A percentile compares a stretch with the other conserved stretches of the same genome.
Evolutionary conservation across 1,140 invertebrate genomes (phyloP).

Genomic region (Drosophila ogumai): DNA sequence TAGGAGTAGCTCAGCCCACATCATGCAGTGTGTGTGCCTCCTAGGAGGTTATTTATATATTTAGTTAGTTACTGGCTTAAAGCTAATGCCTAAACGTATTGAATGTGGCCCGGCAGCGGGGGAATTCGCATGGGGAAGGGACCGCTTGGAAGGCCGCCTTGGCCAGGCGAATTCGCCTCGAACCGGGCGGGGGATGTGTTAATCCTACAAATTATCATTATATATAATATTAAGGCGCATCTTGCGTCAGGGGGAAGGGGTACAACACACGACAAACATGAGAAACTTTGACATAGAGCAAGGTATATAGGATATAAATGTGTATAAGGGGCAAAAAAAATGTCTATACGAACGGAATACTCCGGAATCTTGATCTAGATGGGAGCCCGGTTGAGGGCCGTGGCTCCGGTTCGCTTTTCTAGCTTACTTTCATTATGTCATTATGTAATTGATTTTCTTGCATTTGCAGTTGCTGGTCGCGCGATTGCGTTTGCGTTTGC

Average conservation of each 20-base stretch:
- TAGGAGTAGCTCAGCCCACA: neutral
- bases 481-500: conserved; percentile 17
- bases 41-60: neutral
- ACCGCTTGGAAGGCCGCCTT: neutral
- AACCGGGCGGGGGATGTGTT: neutral
- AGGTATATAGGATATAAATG: neutral
- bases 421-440: conserved; percentile 19
- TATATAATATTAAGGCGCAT: conserved; percentile 1
- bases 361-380: neutral
- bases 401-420: conserved; percentile 6
- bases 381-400: neutral
- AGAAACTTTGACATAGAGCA: conserved; percentile 1
- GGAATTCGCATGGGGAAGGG: conserved; percentile 29
- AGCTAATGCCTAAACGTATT: conserved; percentile 18
- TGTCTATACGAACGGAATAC: neutral
- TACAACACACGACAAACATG: conserved; percentile 5
- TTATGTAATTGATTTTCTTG: conserved; percentile 19
- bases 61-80: conserved; percentile 9
- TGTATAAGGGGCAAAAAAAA: neutral
- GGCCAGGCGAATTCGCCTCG: conserved; percentile 22
- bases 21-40: neutral
- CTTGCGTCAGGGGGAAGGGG: neutral
- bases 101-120: neutral
- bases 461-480: conserved; percentile 51
- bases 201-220: conserved; percentile 32